Base-by-base conservation (phyloP, 92 coral and sea anemone species). In the Zoanthus solanderi region DNA sequence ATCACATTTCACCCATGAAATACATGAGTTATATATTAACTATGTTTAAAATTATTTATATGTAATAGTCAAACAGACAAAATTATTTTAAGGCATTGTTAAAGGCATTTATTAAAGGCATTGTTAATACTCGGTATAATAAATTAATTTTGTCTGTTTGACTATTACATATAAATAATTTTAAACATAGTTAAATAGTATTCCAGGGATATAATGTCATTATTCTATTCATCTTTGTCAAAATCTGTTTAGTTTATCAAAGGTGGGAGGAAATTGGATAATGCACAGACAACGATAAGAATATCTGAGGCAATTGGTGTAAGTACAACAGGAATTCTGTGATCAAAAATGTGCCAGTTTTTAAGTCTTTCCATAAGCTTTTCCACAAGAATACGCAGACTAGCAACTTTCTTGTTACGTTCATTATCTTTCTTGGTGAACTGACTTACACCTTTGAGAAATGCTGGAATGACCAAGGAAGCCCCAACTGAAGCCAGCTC, bases 401-500 rank as follows among this genome's bases (percentile, higher is more conserved):
- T 91, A 17, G 94, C 94, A 61, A 91, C 86, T 66, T 57, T 89
- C 78, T 91, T 92, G 84, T 92, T 92, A 57, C 89, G 92, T 12
- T 88, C 92, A 53, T 92, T 92, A 47, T 92, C 87, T 78, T 84
- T 83, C 16, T 56, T 84, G 15, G 90, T 68, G 71, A 92, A 92
- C 76, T 92, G 94, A 45, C 65, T 56, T 2, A 50, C 60, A 17
- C 71, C 76, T 78, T 60, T 75, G 6, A 89, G 71, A 34, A 89
- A 75, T 58, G 66, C 66, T 66, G 94, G 94, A 42, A 75, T 63
- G 60, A 92, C 88, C 46, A 86, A 77, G 68, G 68, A 47, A 69
- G 90, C 93, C 47, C 93, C 90, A 15, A 79, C 87, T 42, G 90
- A 90, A 29, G 90, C 87, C 23, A 90, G 83, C 60, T 90, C 93